Evolutionary conservation across 2,888 invertebrate species (phyloP).

Genomic region (Tachina fera): DNA sequence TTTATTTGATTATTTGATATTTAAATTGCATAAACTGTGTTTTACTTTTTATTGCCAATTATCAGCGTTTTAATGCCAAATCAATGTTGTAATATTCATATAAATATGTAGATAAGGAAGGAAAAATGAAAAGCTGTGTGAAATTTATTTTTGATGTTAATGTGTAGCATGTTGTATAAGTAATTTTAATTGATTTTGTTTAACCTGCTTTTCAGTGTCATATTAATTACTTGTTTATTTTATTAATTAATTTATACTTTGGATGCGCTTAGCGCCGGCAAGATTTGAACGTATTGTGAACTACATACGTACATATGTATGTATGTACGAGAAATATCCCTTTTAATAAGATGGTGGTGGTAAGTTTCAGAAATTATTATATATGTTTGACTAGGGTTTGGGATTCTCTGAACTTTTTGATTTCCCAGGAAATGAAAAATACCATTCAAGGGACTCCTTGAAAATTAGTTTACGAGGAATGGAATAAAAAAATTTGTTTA

Average conservation of each 20-base stretch:
- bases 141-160: conserved; percentile 26
- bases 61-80: conserved; percentile 57
- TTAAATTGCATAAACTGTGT: conserved; percentile 55
- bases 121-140: conserved; percentile 39
- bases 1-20: conserved; percentile 12
- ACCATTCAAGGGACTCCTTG: too few relatives aligned
- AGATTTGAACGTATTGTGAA: not conserved
- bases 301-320: not conserved
- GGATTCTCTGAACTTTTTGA: too few relatives aligned
- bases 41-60: conserved; percentile 43
- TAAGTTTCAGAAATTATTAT: too few relatives aligned
- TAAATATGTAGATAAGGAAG: conserved; percentile 61
- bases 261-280: conserved; percentile 35
- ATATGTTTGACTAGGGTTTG: too few relatives aligned
- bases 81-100: conserved; percentile 49
- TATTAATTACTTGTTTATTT: conserved; percentile 36
- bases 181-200: conserved; percentile 56
- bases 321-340: too few relatives aligned
- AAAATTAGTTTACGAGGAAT: too few relatives aligned
- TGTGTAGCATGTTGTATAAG: conserved; percentile 58
- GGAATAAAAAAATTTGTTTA: too few relatives aligned
- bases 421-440: too few relatives aligned
- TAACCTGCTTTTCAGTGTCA: conserved; percentile 59
- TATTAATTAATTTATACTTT: conserved; percentile 23
- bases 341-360: too few relatives aligned